A percentile compares a stretch with the other conserved stretches of the same genome.
Conservation (phyloP, 2,888 invertebrate species). For the Hydraecia micacea region DNA sequence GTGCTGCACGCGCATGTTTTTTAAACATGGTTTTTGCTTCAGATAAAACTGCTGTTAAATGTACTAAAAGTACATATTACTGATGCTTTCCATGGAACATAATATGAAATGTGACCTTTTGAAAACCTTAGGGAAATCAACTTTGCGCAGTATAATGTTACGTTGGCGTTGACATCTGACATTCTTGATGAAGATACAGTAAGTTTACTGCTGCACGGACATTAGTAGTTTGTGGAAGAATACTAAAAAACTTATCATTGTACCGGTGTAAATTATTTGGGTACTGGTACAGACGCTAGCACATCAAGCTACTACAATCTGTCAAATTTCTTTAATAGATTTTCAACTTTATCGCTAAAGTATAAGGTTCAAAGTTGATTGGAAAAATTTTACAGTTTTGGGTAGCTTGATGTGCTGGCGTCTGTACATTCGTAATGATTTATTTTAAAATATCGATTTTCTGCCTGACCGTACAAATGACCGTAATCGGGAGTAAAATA, state of each 20-base stretch:
- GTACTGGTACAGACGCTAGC: no score
- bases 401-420: no score
- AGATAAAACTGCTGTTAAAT: conserved; percentile 4
- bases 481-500: no score
- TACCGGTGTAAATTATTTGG: not conserved
- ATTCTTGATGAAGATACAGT: conserved; percentile 44
- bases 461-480: no score
- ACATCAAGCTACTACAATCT: no score
- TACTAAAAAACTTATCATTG: not conserved
- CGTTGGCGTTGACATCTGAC: conserved; percentile 44
- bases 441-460: no score
- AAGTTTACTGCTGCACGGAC: conserved; percentile 13
- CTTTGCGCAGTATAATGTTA: conserved; percentile 28
- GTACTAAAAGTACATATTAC: conserved; percentile 34
- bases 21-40: not conserved
- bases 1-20: not conserved
- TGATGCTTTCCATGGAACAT: conserved; percentile 25
- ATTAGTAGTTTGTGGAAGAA: not conserved
- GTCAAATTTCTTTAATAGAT: no score
- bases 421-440: no score
- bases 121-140: conserved; percentile 50
- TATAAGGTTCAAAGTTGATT: no score
- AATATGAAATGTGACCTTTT: conserved; percentile 55
- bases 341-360: no score
- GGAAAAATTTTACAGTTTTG: no score